A percentile compares a stretch with the other conserved stretches of the same genome.
phyloP scores from a whole-genome alignment of 2,888 invertebrate genomes.

The Zootermopsis nevadensis region DNA sequence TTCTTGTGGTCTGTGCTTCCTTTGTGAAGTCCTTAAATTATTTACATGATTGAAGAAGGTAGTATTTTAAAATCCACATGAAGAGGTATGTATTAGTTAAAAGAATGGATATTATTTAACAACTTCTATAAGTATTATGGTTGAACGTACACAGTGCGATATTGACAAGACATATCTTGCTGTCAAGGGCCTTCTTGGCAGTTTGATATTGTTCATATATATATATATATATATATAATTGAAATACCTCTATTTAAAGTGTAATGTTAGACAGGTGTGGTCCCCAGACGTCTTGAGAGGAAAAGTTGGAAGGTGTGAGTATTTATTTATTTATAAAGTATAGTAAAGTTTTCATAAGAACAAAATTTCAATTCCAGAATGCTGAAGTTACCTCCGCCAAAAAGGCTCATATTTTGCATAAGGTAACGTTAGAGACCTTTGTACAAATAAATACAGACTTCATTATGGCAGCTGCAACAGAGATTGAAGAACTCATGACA shows the following conservation, averaged over 20 bases:
- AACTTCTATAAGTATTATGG: neutral
- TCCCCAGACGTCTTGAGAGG: too few relatives aligned
- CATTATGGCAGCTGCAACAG: slow-evolving; percentile 33
- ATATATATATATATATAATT: too few relatives aligned
- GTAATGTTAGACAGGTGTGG: too few relatives aligned
- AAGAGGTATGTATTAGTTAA: neutral
- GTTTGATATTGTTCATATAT: too few relatives aligned
- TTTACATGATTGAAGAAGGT: neutral
- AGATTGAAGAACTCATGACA: slow-evolving; percentile 81
- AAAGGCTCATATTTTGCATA: slow-evolving; percentile 8
- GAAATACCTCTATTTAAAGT: too few relatives aligned
- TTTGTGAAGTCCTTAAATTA: neutral
- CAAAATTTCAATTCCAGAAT: slow-evolving; percentile 5
- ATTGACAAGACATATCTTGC: too few relatives aligned
- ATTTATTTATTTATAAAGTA: too few relatives aligned
- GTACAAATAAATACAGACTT: neutral
- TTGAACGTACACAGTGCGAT: too few relatives aligned
- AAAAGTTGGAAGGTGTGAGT: too few relatives aligned
- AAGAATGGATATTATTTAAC: neutral
- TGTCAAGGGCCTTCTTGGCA: too few relatives aligned
- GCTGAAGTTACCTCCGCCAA: slow-evolving; percentile 16
- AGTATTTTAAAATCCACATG: neutral
- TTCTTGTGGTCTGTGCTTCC: neutral
- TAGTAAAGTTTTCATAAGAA: too few relatives aligned
- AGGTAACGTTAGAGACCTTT: neutral